A percentile compares a stretch with the other conserved stretches of the same genome.
phyloP scores from a whole-genome alignment of 2,797 vertebrate genomes.

The Microctenopoma steveboyesi region DNA sequence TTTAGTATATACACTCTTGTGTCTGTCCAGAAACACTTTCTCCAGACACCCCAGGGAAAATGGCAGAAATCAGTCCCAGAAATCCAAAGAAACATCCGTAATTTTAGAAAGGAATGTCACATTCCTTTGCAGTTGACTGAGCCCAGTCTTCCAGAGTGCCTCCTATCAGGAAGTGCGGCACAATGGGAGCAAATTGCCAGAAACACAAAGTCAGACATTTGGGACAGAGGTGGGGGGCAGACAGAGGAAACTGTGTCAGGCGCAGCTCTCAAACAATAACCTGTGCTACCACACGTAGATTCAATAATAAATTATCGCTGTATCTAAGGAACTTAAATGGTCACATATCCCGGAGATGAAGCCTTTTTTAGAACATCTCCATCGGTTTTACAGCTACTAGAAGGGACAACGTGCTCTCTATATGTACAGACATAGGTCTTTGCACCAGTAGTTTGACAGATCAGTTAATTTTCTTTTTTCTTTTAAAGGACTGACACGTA shows the following conservation, averaged over 20 bases:
- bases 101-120: conserved; percentile 82
- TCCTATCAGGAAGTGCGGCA: conserved; percentile 84
- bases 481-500: too few species aligned
- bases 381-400: background rate
- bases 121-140: conserved; percentile 87
- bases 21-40: conserved; percentile 71
- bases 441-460: background rate
- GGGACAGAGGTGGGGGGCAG: conserved; percentile 68
- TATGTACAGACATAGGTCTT: background rate
- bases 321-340: conserved; percentile 5
- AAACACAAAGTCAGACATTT: conserved; percentile 84
- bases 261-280: conserved; percentile 58
- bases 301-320: conserved; percentile 26
- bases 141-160: conserved; percentile 78
- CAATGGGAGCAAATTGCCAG: conserved; percentile 85
- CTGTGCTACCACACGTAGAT: conserved; percentile 20
- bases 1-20: conserved; percentile 14
- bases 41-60: conserved; percentile 74
- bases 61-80: conserved; percentile 71
- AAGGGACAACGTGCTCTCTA: background rate
- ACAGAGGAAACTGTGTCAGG: conserved; percentile 75
- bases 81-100: conserved; percentile 82
- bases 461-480: too few species aligned
- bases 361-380: background rate
- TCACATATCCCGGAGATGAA: background rate